Conservation (phyloP, 1,140 invertebrate genomes). For the Drosophila bipectinata region DNA sequence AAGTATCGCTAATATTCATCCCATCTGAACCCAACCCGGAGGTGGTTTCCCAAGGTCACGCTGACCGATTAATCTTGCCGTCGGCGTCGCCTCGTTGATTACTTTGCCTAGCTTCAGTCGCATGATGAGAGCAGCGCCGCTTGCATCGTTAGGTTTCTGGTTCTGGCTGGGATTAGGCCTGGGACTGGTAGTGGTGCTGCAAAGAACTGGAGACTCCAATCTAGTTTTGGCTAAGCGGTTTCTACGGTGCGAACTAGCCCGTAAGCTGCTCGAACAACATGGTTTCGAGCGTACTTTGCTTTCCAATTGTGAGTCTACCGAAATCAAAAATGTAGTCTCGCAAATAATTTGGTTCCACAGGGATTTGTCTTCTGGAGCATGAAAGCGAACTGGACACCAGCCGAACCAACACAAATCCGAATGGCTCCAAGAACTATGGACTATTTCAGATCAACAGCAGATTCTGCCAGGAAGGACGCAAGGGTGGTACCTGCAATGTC, state of each 20-base stretch:
- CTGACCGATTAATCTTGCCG: background rate
- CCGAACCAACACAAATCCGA: slow-evolving; percentile 86
- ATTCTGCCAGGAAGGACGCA: slow-evolving; percentile 55
- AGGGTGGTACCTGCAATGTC: slow-evolving; percentile 64
- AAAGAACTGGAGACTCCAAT: background rate
- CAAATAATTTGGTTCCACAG: slow-evolving; percentile 71
- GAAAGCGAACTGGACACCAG: slow-evolving; percentile 87
- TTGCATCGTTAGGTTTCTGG: slow-evolving; percentile 25
- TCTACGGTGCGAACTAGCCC: slow-evolving; percentile 61
- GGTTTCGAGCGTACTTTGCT: slow-evolving; percentile 62
- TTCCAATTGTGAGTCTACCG: slow-evolving; percentile 51
- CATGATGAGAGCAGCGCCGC: slow-evolving; percentile 48
- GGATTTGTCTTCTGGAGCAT: slow-evolving; percentile 89
- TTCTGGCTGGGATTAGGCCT: slow-evolving; percentile 34
- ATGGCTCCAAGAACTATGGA: slow-evolving; percentile 87
- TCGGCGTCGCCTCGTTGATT: background rate
- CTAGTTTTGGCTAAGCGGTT: slow-evolving; percentile 46
- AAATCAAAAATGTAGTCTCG: background rate
- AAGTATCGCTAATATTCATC: background rate
- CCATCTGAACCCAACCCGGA: background rate
- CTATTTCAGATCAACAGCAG: slow-evolving; percentile 86
- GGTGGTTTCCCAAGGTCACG: slow-evolving; percentile 23
- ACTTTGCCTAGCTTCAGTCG: slow-evolving; percentile 9
- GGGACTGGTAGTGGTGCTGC: slow-evolving; percentile 14
- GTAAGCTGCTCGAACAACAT: slow-evolving; percentile 56